Evolutionary conservation across 2,113 vertebrate genomes (phyloP).

Genomic region (Actenoides hombroni): DNA sequence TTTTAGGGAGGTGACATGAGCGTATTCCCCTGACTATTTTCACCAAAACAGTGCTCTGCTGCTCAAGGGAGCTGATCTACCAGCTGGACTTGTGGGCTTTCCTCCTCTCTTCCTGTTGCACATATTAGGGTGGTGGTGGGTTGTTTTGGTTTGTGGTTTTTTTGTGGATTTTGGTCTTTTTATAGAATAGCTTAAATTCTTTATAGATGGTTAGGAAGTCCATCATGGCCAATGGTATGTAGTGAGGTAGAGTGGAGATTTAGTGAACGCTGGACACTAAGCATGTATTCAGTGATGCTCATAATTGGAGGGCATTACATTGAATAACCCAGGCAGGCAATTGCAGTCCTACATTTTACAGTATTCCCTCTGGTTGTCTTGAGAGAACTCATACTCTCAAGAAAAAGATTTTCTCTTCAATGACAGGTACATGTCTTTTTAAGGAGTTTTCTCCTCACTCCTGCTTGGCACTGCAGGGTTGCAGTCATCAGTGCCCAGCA

Average conservation of each 20-base stretch:
- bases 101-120: background rate
- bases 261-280: background rate
- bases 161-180: background rate
- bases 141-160: no score
- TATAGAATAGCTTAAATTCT: background rate
- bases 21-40: background rate
- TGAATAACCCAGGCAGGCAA: rapidly evolving
- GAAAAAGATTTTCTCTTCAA: background rate
- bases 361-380: background rate
- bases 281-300: background rate
- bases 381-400: background rate
- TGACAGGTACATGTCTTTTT: background rate
- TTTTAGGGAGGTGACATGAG: background rate
- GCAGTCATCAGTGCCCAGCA: background rate
- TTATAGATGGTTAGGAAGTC: background rate
- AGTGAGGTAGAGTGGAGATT: background rate
- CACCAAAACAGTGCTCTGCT: background rate
- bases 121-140: rapidly evolving
- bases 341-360: background rate
- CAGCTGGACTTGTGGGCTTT: background rate
- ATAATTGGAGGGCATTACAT: background rate
- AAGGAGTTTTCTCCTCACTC: background rate
- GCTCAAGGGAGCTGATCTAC: background rate
- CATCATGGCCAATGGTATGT: background rate
- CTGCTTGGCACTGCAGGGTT: background rate